These are phyloP conservation scores for Oxystoma pomonae DNA, from an alignment of 2,888 invertebrate genomes.

Conservation along the genomic window DNA sequence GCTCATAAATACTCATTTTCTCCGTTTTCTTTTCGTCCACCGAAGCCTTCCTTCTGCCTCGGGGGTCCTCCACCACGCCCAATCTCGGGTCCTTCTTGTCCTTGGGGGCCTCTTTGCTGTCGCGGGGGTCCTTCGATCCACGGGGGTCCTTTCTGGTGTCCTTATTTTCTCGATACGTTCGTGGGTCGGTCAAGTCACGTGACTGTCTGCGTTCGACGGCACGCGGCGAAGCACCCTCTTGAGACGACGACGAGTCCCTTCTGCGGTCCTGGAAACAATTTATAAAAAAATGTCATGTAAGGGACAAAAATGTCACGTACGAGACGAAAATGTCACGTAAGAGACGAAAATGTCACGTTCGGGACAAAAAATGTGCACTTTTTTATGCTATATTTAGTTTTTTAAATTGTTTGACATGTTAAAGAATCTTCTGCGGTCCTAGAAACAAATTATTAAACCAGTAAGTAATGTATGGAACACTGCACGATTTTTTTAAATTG, in stretches of 20 bases:
- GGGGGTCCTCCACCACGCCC: constrained; percentile 8
- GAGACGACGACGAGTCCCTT: not conserved
- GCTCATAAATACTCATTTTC: constrained; percentile 58
- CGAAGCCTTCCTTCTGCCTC: constrained; percentile 28
- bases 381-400: no score
- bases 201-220: not conserved
- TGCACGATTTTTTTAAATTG: no score
- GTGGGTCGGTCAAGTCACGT: not conserved
- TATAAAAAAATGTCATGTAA: no score
- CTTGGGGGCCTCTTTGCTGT: not conserved
- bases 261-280: not conserved
- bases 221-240: not conserved
- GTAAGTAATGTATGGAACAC: no score
- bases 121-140: not conserved
- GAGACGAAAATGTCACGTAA: no score
- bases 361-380: no score
- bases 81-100: constrained; percentile 14
- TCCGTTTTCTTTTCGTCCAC: constrained; percentile 38
- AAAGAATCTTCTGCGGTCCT: no score
- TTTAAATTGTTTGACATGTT: no score
- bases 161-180: not conserved
- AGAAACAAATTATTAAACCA: no score
- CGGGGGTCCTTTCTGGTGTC: not conserved
- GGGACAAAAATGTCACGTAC: no score
- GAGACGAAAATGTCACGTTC: no score